Evolutionary conservation across 2,113 vertebrate species (phyloP).

Genomic region (Myotis davidii): DNA sequence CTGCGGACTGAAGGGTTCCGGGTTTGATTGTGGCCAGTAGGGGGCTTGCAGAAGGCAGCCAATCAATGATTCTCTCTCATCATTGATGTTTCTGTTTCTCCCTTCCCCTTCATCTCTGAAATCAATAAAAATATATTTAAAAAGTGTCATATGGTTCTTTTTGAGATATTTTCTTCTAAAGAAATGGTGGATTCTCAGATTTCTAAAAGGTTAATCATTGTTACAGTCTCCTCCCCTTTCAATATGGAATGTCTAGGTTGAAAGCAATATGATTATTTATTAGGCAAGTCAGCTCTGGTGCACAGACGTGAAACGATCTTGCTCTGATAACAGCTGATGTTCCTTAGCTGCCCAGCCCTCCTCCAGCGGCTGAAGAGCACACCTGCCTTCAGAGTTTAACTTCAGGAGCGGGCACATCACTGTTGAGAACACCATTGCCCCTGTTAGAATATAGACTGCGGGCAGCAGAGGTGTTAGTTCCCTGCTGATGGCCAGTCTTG

Average conservation of each 20-base stretch:
- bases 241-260: background rate
- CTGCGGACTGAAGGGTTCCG: too few relatives aligned
- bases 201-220: background rate
- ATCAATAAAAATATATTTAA: too few relatives aligned
- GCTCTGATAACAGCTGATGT: rapidly evolving
- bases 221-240: background rate
- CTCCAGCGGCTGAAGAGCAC: too few relatives aligned
- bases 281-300: background rate
- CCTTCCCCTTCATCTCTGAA: too few relatives aligned
- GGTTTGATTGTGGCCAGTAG: too few relatives aligned
- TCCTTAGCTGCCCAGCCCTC: background rate
- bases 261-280: background rate
- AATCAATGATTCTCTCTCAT: too few relatives aligned
- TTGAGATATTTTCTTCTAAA: background rate
- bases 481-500: background rate
- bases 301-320: background rate
- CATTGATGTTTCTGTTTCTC: too few relatives aligned
- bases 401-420: background rate
- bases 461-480: background rate
- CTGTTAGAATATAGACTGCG: background rate
- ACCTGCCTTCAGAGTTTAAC: too few relatives aligned
- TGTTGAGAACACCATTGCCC: rapidly evolving
- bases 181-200: background rate
- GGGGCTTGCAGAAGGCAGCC: too few relatives aligned
- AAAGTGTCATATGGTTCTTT: background rate